Evolutionary conservation across 2,113 vertebrate species (phyloP), one percentile per base, ranked within the genome.

Genomic region (Melanerpes aurifrons): DNA sequence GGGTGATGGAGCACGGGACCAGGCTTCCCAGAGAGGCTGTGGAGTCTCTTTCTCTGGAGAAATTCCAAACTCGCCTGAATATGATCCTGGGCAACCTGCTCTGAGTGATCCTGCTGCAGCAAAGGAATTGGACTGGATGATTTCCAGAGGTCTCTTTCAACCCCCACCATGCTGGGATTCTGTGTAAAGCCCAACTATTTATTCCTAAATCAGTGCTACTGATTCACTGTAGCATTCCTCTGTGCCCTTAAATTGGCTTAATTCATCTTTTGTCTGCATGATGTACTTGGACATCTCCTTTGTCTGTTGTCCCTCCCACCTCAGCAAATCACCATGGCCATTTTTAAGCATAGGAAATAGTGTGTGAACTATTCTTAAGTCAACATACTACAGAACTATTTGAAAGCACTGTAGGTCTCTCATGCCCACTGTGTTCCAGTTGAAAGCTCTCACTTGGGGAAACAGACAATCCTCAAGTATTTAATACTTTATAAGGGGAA

Each of bases 321-420:
- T 69, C 70, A 84, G 54, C 83, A 83, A 88, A 90, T 26, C 35
- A 14, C 58, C 64, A 62, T 22, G 73, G 76, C 40, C 17, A 57
- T 81, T 95, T 94, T 64, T 45, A 95, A 90, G 58, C 10, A 57
- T 14, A 70, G 40, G 73, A 81, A 71, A 75, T 77, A 83, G 19
- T 89, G 47, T 45, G 54, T 35, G 73, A 90, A 18, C 64, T 31
- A 1, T 57, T 77, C 69, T 86, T n/a, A 48, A 92, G 73, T 35
- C 73, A 68, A 84, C 69, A 86, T 32, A 69, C 22, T 35, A 64
- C 43, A 47, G n/a, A 74, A 74, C 8, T 32, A 43, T 88, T 92
- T 56, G 76, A 83, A 72, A 93, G 72, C 76, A 3, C 69, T 61
- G 64, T 31, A 74, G 43, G 10, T 78, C 71, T 83, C 70, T 64